These are phyloP conservation scores for Fistularia tabacaria DNA, from an alignment of 2,797 vertebrate species.

Conservation along the genomic window DNA sequence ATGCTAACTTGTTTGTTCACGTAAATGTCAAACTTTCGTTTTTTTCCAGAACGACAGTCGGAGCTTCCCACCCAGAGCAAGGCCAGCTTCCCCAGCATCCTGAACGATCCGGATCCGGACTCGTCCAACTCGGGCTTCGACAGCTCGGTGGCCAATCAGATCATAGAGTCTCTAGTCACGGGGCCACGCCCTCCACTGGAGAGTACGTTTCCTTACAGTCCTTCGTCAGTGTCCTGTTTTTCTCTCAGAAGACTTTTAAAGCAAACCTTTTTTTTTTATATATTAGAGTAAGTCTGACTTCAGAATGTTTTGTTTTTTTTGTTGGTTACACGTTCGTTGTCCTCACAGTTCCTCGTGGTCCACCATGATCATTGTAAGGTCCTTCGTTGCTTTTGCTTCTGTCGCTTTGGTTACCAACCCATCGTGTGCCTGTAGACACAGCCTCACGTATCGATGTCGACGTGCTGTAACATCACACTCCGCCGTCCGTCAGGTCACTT, in stretches of 20 bases:
- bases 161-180: constrained; percentile 94
- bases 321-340: no score
- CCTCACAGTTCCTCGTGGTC: no score
- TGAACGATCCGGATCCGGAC: constrained; percentile 96
- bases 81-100: constrained; percentile 95
- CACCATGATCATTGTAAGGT: not conserved
- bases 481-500: constrained; percentile 83
- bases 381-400: not conserved
- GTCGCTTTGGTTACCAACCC: not conserved
- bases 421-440: no score
- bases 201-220: constrained; percentile 76
- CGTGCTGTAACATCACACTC: no score
- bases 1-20: no score
- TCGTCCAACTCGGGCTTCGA: constrained; percentile 97
- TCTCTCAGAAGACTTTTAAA: no score
- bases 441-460: no score
- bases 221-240: no score
- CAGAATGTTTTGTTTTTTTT: no score
- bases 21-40: not conserved
- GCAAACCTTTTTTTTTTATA: no score
- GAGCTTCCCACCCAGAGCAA: constrained; percentile 98
- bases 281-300: no score
- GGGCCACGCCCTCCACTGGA: constrained; percentile 95
- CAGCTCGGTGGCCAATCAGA: constrained; percentile 97
- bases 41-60: constrained; percentile 87